These are phyloP conservation scores for Myrmophylax atrothorax DNA, from an alignment of 2,113 vertebrate species.

Conservation along the genomic window DNA sequence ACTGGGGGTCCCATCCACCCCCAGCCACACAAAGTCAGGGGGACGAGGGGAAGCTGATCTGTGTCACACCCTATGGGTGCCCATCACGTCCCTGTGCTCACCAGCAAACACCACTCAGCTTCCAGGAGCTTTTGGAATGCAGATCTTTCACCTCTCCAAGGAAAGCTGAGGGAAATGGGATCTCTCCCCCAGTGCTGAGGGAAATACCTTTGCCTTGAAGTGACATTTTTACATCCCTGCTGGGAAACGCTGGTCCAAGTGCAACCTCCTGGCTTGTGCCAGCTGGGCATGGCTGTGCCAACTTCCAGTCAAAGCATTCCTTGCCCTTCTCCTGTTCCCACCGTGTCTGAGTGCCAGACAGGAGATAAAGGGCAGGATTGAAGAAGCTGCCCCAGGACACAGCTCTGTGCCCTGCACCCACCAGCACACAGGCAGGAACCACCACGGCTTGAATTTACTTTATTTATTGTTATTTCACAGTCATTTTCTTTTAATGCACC, in stretches of 20 bases:
- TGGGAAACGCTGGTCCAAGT: neutral
- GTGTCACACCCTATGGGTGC: fast-evolving
- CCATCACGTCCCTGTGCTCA: fast-evolving
- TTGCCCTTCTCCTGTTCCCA: neutral
- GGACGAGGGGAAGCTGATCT: neutral
- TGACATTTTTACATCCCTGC: neutral
- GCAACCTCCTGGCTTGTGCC: neutral
- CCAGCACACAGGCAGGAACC: neutral
- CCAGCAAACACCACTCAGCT: neutral
- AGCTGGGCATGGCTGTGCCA: neutral
- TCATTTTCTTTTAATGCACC: slow-evolving; percentile 51
- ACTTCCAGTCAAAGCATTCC: neutral
- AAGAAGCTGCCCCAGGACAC: neutral
- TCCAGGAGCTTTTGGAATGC: neutral
- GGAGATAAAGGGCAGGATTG: neutral
- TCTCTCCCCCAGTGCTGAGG: neutral
- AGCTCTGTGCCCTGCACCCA: neutral
- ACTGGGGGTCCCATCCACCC: neutral
- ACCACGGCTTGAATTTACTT: neutral
- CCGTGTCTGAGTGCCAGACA: fast-evolving
- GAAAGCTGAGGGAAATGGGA: neutral
- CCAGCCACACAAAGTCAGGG: fast-evolving
- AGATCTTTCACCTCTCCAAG: neutral
- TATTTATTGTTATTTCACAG: slow-evolving; percentile 63
- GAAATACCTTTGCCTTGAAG: neutral